phyloP scores from a whole-genome alignment of 1,140 invertebrate genomes.

The Habropoda laboriosa region DNA sequence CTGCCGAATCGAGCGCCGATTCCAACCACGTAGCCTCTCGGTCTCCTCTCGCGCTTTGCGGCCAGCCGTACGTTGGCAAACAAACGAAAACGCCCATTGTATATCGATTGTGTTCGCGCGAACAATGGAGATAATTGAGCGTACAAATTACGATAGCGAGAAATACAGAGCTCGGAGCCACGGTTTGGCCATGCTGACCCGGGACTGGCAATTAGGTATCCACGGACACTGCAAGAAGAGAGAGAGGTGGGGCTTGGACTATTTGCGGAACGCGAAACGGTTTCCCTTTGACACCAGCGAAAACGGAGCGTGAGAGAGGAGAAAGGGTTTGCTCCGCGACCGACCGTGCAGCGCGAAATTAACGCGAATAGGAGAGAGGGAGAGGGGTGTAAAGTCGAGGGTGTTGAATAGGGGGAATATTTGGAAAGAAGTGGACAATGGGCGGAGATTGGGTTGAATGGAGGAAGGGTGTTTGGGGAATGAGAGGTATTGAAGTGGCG shows the following conservation, averaged over 20 bases:
- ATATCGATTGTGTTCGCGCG: conserved; percentile 64
- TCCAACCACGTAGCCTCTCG: conserved; percentile 60
- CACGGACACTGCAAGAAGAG: not conserved
- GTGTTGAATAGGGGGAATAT: too few species aligned
- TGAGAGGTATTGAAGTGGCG: too few species aligned
- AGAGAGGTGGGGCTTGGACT: not conserved
- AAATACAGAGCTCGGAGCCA: conserved; percentile 10
- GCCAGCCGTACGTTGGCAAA: conserved; percentile 54
- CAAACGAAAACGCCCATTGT: conserved; percentile 64
- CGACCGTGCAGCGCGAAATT: too few species aligned
- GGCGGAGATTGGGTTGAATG: too few species aligned
- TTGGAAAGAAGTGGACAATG: too few species aligned
- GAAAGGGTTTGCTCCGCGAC: too few species aligned
- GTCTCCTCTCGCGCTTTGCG: conserved; percentile 49
- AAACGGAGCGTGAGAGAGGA: too few species aligned
- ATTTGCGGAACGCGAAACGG: conserved; percentile 4
- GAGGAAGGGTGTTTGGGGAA: too few species aligned
- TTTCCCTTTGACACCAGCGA: conserved; percentile 30
- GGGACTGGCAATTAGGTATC: conserved; percentile 36
- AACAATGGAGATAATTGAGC: conserved; percentile 67
- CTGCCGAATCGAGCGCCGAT: conserved; percentile 50
- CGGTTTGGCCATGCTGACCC: too few species aligned
- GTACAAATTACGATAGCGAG: conserved; percentile 56
- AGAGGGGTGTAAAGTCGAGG: too few species aligned
- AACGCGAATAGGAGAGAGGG: too few species aligned